Base-by-base conservation (phyloP, 2,888 invertebrate species). In the Watsonalla cultraria region DNA sequence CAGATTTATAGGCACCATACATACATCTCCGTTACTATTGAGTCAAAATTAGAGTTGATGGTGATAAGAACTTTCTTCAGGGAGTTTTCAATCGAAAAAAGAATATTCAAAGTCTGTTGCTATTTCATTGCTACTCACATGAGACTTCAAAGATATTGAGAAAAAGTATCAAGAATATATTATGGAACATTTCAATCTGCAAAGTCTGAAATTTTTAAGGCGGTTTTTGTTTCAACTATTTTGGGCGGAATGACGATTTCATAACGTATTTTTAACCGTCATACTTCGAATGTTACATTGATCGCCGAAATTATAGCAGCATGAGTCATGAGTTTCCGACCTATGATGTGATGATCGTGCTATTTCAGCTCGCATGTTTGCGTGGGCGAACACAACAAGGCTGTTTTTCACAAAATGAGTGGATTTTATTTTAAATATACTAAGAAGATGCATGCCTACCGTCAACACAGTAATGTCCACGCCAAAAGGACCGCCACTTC, bases 311-410 rank as follows among this genome's bases (percentile, higher is more conserved):
- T 84, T 80, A 80, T 79, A 80, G 72, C 64, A 49, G 65, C 53
- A 64, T 90, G 89, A 89, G 74, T 90, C 87, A 90, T 62, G 37
- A 62, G 57, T 61, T 62, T 24, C 67, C 72, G 66, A 68, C 80
- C 84, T 80, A 83, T 81, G 70, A 63, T 65, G 68, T 37, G 49
- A 49, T 64, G 69, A 75, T 74, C 69, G 68, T 59, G 69, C 75
- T 82, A 84, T 85, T 87, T 86, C 74, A 66, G 80, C 59, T 60
- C 68, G 64, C 67, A 59, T 68, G 72, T 64, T 72, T 74, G 78
- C 83, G 90, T 90, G 81, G 90, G 89, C 74, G 81, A 72, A 66
- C 65, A 80, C 70, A 86, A 88, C 89, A 87, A 89, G 86, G 84
- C 82, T 84, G 75, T 65, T 83, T 82, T 82, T 75, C 75, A 80